Evolutionary conservation across 2,797 vertebrate genomes (phyloP).

Genomic region (Notoglanidium macrostoma): DNA sequence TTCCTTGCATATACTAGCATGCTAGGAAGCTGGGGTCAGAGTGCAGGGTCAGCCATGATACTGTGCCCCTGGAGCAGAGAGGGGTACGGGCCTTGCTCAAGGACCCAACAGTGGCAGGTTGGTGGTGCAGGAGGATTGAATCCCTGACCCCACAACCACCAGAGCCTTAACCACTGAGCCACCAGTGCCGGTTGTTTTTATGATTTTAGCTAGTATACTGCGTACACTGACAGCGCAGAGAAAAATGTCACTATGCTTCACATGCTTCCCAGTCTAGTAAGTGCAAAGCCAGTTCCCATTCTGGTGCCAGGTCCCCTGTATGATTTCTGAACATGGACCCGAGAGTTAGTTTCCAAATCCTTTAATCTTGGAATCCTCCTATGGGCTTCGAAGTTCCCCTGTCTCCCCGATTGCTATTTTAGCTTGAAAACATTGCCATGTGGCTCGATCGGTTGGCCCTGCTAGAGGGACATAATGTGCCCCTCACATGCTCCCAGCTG

Average conservation of each 20-base stretch:
- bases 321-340: conserved; percentile 15
- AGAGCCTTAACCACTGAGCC: too few species aligned
- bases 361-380: conserved; percentile 43
- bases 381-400: conserved; percentile 25
- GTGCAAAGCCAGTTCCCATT: neutral
- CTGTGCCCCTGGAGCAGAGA: too few species aligned
- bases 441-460: conserved; percentile 5
- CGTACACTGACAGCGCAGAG: neutral
- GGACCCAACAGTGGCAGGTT: too few species aligned
- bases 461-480: conserved; percentile 40
- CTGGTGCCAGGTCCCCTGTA: neutral
- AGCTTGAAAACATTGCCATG: conserved; percentile 31
- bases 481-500: conserved; percentile 43
- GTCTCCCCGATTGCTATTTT: conserved; percentile 40
- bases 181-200: neutral
- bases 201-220: neutral
- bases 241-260: neutral
- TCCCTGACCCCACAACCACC: too few species aligned
- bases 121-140: too few species aligned
- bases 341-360: conserved; percentile 16
- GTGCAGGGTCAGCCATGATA: too few species aligned
- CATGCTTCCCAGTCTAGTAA: neutral
- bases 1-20: too few species aligned
- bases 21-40: too few species aligned
- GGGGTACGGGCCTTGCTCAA: too few species aligned